Evolutionary conservation across 2,888 invertebrate genomes (phyloP), one percentile per base, ranked within the genome.

Genomic region (Nomada hirtipes): DNA sequence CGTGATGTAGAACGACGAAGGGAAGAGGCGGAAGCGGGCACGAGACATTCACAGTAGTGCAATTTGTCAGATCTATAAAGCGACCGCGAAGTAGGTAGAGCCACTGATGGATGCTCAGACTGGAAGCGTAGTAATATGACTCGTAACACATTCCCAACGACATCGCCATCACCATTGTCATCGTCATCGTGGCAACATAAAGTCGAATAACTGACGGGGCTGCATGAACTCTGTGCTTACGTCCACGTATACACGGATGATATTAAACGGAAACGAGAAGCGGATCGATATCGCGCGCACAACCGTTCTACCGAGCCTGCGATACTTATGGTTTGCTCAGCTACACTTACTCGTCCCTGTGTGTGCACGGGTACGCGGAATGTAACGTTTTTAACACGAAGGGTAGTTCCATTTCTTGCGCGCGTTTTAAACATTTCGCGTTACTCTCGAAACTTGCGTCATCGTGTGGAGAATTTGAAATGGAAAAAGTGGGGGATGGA

Each of bases 1-100:
- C 59, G 26, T 44, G 59, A 60, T 44, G 65, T 59, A 26, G 60
- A 52, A 71, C 71, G 70, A 44, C 69, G 67, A 36, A 59, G 67
- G 60, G 67, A 42, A 76, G 70, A 55, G 53, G 71, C 44, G 18
- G 63, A 72, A 20, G 59, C 42, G 36, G 23, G 63, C 57, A 36
- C 18, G 61, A 72, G 80, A 79, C 79, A 86, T 81, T 86, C 75
- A 74, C 72, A 76, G 74, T 78, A 63, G 78, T 50, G 80, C 80
- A 84, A 86, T 88, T 88, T 88, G 88, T 82, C 86, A 84, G 82
- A 84, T 86, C 83, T 82, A 82, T 83, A 85, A 87, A 87, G 79
- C 84, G 82, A 87, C 86, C 79, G 55, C 88, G 75, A 82, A 78
- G 78, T 84, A 80, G 83, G 76, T 78, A 65, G 68, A 82, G 68